A percentile compares a stretch with the other conserved stretches of the same genome.
Conservation (phyloP, 64 coral and sea anemone genomes). For the Porites australiensis region DNA sequence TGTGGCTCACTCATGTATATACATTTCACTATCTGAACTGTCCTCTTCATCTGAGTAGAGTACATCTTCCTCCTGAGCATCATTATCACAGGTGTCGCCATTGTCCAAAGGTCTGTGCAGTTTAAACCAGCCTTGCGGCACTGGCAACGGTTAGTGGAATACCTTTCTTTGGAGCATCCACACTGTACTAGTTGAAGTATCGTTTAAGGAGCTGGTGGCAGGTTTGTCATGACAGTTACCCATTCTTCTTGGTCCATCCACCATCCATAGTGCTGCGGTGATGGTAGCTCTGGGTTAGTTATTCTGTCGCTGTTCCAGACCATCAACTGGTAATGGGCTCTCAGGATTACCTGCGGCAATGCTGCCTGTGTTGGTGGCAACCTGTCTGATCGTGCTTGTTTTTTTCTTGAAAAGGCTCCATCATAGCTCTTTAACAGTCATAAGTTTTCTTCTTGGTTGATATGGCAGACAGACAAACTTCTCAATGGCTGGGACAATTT, state of each 20-base stretch:
- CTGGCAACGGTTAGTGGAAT: background rate
- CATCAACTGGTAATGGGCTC: background rate
- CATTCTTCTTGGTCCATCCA: slow-evolving; percentile 20
- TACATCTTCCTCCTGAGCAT: background rate
- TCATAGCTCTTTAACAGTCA: background rate
- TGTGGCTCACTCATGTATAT: background rate
- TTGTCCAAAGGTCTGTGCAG: slow-evolving; percentile 46
- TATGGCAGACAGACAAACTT: slow-evolving; percentile 48
- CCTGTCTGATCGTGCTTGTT: background rate
- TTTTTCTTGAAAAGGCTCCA: background rate
- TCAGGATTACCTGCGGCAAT: background rate
- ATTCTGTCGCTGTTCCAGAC: background rate
- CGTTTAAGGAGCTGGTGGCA: too few relatives aligned
- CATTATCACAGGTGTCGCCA: background rate
- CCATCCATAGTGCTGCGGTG: slow-evolving; percentile 32
- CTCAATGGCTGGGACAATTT: background rate
- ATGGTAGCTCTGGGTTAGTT: background rate
- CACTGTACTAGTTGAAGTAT: too few relatives aligned
- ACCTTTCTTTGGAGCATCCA: background rate
- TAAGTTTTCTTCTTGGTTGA: slow-evolving; percentile 14
- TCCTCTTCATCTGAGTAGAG: background rate
- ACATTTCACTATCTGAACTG: background rate
- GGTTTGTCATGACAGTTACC: slow-evolving; percentile 6
- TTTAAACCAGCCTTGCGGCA: background rate
- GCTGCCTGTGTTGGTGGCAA: background rate